Percentiles rank a stretch among this genome's conserved stretches.
Conservation (phyloP, 2,113 vertebrate species). For the Myrmecobius fasciatus region DNA sequence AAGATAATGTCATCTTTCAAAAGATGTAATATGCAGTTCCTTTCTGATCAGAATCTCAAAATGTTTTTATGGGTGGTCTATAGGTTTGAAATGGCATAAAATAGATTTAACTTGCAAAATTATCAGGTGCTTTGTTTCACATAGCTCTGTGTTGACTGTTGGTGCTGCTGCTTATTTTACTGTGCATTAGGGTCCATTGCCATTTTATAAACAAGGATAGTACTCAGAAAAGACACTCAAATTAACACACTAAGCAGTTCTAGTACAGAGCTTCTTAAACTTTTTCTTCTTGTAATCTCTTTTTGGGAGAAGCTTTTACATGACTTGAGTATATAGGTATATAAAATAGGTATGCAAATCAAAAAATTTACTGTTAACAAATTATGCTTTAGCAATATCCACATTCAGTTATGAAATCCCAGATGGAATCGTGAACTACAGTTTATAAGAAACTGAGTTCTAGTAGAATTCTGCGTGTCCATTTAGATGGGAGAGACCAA, state of each 20-base stretch:
- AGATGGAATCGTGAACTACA: too few species aligned
- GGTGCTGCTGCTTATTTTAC: slow-evolving; percentile 1
- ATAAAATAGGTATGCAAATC: too few species aligned
- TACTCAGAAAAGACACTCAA: not conserved
- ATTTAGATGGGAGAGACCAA: not conserved
- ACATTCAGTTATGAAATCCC: too few species aligned
- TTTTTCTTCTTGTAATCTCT: too few species aligned
- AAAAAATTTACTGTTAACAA: too few species aligned
- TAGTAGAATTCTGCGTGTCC: not conserved
- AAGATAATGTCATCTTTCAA: not conserved
- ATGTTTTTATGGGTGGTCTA: not conserved
- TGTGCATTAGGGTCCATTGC: not conserved
- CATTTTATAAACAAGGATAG: not conserved
- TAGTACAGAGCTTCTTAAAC: too few species aligned
- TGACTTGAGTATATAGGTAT: too few species aligned
- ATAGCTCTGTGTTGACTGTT: not conserved
- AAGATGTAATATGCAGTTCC: not conserved
- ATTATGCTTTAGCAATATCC: too few species aligned
- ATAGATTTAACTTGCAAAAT: not conserved
- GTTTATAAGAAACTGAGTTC: not conserved
- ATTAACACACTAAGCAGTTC: not conserved
- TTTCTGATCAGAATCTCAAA: not conserved
- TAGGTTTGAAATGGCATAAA: not conserved
- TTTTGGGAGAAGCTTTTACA: too few species aligned
- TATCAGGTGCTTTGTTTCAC: not conserved